Conservation (phyloP, 2,797 vertebrate genomes). For the Peromyscus eremicus region DNA sequence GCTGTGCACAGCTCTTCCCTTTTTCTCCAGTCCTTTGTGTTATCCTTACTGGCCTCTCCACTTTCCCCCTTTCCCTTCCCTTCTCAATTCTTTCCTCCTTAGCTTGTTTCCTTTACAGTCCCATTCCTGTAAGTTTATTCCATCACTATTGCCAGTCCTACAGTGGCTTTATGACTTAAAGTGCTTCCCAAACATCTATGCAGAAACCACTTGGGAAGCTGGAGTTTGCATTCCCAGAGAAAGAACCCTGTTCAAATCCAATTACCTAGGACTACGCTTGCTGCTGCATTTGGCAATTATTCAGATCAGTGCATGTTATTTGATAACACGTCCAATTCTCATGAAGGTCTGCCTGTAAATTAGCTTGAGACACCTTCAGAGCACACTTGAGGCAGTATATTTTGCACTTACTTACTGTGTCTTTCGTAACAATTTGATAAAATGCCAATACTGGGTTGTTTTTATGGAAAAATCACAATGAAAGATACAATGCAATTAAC, state of each 20-base stretch:
- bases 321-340: background rate
- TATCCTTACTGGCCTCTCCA: background rate
- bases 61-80: accelerated
- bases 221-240: background rate
- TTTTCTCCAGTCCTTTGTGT: background rate
- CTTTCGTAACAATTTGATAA: conserved; percentile 51
- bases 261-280: background rate
- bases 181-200: background rate
- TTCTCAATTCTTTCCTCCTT: accelerated
- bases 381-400: background rate
- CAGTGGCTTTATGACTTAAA: background rate
- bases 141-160: background rate
- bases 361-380: conserved; percentile 41
- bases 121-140: background rate
- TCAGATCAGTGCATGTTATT: background rate
- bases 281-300: background rate
- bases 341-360: background rate
- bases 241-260: background rate
- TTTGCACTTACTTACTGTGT: conserved; percentile 36
- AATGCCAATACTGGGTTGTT: background rate
- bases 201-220: background rate
- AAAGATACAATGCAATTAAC: background rate
- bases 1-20: background rate
- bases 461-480: conserved; percentile 7
- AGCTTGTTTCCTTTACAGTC: no score